These are phyloP conservation scores for Aphrophora alni DNA, from an alignment of 2,888 invertebrate species.

Conservation along the genomic window DNA sequence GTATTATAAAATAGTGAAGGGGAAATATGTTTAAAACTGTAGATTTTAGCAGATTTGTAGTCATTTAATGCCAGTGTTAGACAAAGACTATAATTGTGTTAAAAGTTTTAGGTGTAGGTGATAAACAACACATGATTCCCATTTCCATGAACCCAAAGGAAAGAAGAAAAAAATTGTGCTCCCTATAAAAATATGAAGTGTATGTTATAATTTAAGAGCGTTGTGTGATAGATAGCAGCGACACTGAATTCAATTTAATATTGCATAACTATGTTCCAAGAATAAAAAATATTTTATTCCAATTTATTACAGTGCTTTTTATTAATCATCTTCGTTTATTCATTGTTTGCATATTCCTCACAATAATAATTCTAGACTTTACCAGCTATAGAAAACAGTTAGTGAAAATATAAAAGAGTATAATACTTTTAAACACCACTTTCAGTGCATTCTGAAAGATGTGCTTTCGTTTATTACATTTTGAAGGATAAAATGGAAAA, in stretches of 20 bases:
- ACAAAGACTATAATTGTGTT: neutral
- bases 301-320: neutral
- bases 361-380: too few species aligned
- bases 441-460: too few species aligned
- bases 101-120: neutral
- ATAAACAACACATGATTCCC: neutral
- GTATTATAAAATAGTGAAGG: neutral
- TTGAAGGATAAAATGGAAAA: too few species aligned
- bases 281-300: slow-evolving; percentile 44
- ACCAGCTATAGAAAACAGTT: too few species aligned
- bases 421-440: too few species aligned
- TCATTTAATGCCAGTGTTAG: neutral
- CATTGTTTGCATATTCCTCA: neutral
- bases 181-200: neutral
- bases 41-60: neutral
- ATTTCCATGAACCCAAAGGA: neutral
- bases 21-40: slow-evolving; percentile 6
- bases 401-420: too few species aligned
- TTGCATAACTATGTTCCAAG: slow-evolving; percentile 37
- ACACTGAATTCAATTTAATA: slow-evolving; percentile 21
- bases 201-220: neutral
- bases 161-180: neutral
- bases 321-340: neutral
- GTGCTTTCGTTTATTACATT: too few species aligned
- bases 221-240: neutral